Base-by-base conservation (phyloP, 2,888 invertebrate species). In the Cheiracanthium punctorium region DNA sequence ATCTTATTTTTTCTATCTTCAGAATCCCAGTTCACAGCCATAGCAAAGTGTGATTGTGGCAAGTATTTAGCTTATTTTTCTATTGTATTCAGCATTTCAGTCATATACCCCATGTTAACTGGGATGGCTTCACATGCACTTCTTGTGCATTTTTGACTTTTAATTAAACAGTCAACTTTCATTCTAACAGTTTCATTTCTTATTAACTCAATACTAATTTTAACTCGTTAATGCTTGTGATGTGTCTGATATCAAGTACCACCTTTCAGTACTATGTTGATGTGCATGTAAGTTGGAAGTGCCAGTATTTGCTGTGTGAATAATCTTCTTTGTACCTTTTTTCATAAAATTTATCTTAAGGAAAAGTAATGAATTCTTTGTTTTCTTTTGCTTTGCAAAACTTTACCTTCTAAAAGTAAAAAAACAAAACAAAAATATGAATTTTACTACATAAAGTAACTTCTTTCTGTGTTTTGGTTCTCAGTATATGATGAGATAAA, bases 61-160 rank as follows among this genome's bases (percentile, higher is more conserved):
- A 86, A 81, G 86, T 86, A 86, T 86, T 71, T 67, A 52, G 80
- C 71, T 70, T 72, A 67, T 69, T 28, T 86, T 86, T 76, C 79
- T 86, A 76, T 65, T 86, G 86, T 86, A 86, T 86, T 86, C 86
- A 86, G 86, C 86, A 81, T 86, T 86, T 85, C 76, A 33, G 41
- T 72, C 72, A 65, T 76, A 58, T 29, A 58, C 43, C 71, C 48
- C 48, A 29, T 64, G 71, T 84, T 33, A 33, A 72, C 30, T 74
- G 32, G 74, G 74, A 64, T 29, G 52, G 58, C 75, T 69, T 73
- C 24, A 73, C 4, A 73, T 67, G 52, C 43, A 77, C 37, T 70
- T 5, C 24, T 64, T 20, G 52, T 48, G 77, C 64, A 32, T 77
- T 32, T 33, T n/a, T 41, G 69, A 69, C 52, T 30, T 48, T 67